These are phyloP conservation scores for Temnothorax curvispinosus DNA, from an alignment of 1,140 invertebrate genomes.

Conservation along the genomic window DNA sequence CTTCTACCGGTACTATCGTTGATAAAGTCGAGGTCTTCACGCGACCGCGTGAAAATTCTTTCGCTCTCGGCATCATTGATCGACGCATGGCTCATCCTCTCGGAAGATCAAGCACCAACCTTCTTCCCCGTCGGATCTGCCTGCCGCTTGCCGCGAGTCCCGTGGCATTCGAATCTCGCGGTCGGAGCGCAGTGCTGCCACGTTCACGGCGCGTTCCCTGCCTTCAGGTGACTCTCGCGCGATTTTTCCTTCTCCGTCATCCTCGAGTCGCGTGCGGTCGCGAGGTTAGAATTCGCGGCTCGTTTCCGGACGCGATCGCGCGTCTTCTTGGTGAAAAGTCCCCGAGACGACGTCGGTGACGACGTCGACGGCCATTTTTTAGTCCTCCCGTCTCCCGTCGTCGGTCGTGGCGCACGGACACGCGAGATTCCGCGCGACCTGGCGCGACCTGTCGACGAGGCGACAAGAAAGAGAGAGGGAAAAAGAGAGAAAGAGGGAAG, in stretches of 20 bases:
- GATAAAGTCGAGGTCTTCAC: not conserved
- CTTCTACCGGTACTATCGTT: not conserved
- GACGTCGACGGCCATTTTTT: slow-evolving; percentile 52
- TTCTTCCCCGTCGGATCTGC: too few relatives aligned
- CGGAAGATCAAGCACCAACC: too few relatives aligned
- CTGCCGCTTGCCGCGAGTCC: not conserved
- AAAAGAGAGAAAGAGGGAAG: not conserved
- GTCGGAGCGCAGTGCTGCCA: not conserved
- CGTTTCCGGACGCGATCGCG: not conserved
- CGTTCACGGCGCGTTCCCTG: not conserved
- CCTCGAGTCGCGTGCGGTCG: not conserved
- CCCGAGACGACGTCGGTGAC: slow-evolving; percentile 9
- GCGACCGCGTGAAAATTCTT: too few relatives aligned
- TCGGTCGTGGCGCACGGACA: not conserved
- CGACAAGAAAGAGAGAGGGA: slow-evolving; percentile 8
- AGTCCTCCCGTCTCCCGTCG: not conserved
- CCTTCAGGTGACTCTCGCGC: not conserved
- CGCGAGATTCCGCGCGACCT: slow-evolving; percentile 28
- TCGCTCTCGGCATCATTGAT: too few relatives aligned
- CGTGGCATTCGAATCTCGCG: slow-evolving; percentile 17
- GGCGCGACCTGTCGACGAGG: slow-evolving; percentile 25
- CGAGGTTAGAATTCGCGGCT: not conserved
- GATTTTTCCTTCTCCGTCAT: not conserved
- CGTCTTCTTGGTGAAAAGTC: not conserved
- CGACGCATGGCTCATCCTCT: too few relatives aligned